Base-by-base conservation (phyloP, 2,113 vertebrate species). In the Chauna torquata region DNA sequence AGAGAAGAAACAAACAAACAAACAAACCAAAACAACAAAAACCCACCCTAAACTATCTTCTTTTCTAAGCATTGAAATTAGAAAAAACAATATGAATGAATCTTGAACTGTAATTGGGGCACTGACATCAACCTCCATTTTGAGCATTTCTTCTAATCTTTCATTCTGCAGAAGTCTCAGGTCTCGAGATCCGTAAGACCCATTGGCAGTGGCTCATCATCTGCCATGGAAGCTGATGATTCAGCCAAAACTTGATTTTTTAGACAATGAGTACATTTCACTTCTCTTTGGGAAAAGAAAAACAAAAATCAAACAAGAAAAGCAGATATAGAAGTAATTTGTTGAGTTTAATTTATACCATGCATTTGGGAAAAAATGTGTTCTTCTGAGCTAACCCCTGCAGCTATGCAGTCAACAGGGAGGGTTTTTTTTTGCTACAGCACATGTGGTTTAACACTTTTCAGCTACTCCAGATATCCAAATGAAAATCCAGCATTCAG, bases 321-420 rank as follows among this genome's bases (percentile, higher is more conserved):
- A 77, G 2, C 22, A 68, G 40, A 90, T 55, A 83, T 11, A 91
- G 14, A 94, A 78, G 16, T 57, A 79, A 74, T 88, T 81, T 78
- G 10, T 18, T 62, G 44, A 75, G 9, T 70, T 82, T 86, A 82
- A 85, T 90, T 92, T 94, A 75, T 94, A 58, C 50, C 20, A 44
- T 54, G 30, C 19, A 40, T 78, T 86, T 88, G 24, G n/a, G 27
- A 52, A 72, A 72, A 91, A 88, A 86, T n/a, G 23, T 82, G 19
- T 80, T 93, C 16, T 90, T 95, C 44, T 58, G 68, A 88, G 61
- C 75, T 77, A 88, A 82, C 44, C 61, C 72, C 92, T 90, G 76
- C 30, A 84, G 72, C 55, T 78, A 45, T 59, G 24, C 19, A 57
- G 64, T 75, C 86, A 94, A 86, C 47, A 59, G 74, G 83, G 83